Evolutionary conservation across 1,140 invertebrate species (phyloP), one percentile per base, ranked within the genome.

Genomic region (Pentalonia nigronervosa): DNA sequence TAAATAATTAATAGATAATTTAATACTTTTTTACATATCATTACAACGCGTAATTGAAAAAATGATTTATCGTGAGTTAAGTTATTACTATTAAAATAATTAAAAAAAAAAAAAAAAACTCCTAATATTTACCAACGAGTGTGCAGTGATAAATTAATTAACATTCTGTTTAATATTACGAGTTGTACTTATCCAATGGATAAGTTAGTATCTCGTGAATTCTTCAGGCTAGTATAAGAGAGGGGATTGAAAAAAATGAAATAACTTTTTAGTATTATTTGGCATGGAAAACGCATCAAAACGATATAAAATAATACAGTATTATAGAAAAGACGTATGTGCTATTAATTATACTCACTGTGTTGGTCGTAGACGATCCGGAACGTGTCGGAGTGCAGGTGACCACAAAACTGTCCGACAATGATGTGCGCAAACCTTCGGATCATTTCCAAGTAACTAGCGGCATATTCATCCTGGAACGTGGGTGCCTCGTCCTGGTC

Each of bases 381-480:
- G 95, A 99, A 99, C 1, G 98, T 97, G 95, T 99, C 98, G 25
- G 97, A 98, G 95, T 99, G 98, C 93, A 98, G 96, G 95, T 99
- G 98, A 7, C 98, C 98, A 94, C 98, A 99, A 95, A 99, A 98
- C 95, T 99, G 98, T 50, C 98, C 98, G 21, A 97, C 97, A 94
- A 99, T 99, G 93, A 98, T 97, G 93, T 96, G 95, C 23, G 97
- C 96, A 95, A 97, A 97, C 94, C 96, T 96, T 23, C 97, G 96
- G 2, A 99, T 96, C 94, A 97, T 95, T 88, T 97, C 95, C 47
- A 98, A 94, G 95, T 98, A 98, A n/a, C 90, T 91, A 9, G 86
- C 34, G 81, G 93, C 94, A 94, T 97, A 96, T 91, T 96, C 96
- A 92, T 97, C 96, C 94, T 96, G 96, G 14, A 95, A 95, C 92